Conservation (phyloP, 64 coral and sea anemone genomes). For the Orbicella faveolata region DNA sequence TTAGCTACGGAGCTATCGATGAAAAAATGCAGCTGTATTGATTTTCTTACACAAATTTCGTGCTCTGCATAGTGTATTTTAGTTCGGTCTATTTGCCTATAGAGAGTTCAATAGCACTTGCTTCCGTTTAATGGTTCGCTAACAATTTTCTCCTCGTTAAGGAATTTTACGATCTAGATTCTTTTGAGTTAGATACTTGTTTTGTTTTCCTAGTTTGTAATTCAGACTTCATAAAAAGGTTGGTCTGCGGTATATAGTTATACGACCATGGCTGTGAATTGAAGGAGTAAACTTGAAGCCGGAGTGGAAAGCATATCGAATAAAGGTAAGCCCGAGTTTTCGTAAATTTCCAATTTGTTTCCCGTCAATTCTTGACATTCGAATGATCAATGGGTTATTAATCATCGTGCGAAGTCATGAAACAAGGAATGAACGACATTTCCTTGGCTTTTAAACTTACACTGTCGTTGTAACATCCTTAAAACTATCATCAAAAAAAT, state of each 20-base stretch:
- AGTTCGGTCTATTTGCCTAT: not conserved
- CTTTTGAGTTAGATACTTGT: too few relatives aligned
- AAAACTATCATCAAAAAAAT: too few relatives aligned
- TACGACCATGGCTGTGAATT: not conserved
- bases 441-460: too few relatives aligned
- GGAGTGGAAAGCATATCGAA: not conserved
- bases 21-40: not conserved
- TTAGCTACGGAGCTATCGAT: not conserved
- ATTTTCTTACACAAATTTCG: not conserved
- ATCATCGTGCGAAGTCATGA: too few relatives aligned
- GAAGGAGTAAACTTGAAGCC: not conserved
- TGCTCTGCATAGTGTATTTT: not conserved
- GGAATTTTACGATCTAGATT: too few relatives aligned
- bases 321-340: not conserved
- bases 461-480: too few relatives aligned
- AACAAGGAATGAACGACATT: too few relatives aligned
- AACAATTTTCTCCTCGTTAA: not conserved
- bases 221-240: not conserved
- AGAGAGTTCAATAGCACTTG: not conserved
- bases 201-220: not conserved
- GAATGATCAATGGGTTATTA: too few relatives aligned
- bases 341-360: too few relatives aligned
- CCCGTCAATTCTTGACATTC: too few relatives aligned
- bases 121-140: not conserved
- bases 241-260: not conserved